phyloP scores from a whole-genome alignment of 1,140 invertebrate genomes.

The Capitella teleta region DNA sequence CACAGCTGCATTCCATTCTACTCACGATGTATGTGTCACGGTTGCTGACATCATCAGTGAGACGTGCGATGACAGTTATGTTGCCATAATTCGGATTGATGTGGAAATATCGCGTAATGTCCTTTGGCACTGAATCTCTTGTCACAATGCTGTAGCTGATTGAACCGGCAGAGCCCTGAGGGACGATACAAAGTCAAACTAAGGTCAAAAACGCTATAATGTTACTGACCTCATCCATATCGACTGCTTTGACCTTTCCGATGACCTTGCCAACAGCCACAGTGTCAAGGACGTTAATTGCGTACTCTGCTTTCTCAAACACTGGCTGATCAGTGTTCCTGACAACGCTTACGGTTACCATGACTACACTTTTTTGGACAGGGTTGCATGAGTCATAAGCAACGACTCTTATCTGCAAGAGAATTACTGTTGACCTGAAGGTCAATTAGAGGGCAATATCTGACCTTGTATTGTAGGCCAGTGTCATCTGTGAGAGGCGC shows the following conservation, averaged over 20 bases:
- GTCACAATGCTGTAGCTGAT: background rate
- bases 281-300: slow-evolving; percentile 17
- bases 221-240: background rate
- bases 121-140: background rate
- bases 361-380: slow-evolving; percentile 1
- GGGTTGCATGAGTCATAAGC: slow-evolving; percentile 4
- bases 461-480: slow-evolving; percentile 69
- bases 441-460: background rate
- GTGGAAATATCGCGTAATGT: slow-evolving; percentile 2
- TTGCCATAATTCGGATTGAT: background rate
- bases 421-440: background rate
- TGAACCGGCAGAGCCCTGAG: slow-evolving; percentile 1
- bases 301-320: slow-evolving; percentile 17
- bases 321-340: slow-evolving; percentile 16
- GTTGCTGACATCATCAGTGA: background rate
- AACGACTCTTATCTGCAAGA: slow-evolving; percentile 3
- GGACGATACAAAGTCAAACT: background rate
- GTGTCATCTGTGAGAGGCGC: slow-evolving; percentile 73
- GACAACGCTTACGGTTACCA: slow-evolving; percentile 17
- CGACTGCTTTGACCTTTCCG: background rate
- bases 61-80: background rate
- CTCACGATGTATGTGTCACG: slow-evolving; percentile 1
- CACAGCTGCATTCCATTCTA: background rate
- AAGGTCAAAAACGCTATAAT: background rate
- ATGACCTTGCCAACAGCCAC: slow-evolving; percentile 9